Evolutionary conservation across 2,797 vertebrate species (phyloP).

Genomic region (Rhynchonycteris naso): DNA sequence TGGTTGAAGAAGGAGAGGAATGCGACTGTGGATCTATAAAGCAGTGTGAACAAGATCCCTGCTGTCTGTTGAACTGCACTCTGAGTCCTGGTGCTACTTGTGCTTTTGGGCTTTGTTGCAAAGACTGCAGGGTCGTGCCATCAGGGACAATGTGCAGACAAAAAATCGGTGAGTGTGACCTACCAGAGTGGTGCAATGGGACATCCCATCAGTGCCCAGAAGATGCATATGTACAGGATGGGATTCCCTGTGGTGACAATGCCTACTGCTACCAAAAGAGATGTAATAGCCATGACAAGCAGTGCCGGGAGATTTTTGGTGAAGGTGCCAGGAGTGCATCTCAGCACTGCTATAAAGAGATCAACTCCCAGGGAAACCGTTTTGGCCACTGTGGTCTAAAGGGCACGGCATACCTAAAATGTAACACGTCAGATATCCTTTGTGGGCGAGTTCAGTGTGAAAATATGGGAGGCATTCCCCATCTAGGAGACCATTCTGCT

Average conservation of each 20-base stretch:
- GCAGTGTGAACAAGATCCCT: slow-evolving; percentile 68
- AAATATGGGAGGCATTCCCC: slow-evolving; percentile 61
- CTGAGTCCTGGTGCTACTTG: slow-evolving; percentile 67
- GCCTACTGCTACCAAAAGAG: slow-evolving; percentile 74
- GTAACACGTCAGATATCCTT: slow-evolving; percentile 56
- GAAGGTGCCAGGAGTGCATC: slow-evolving; percentile 68
- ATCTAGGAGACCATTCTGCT: slow-evolving; percentile 48
- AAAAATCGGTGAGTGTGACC: slow-evolving; percentile 77
- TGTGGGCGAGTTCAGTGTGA: slow-evolving; percentile 78
- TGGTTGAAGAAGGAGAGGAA: slow-evolving; percentile 67
- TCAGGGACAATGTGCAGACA: slow-evolving; percentile 71
- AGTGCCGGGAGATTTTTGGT: slow-evolving; percentile 77
- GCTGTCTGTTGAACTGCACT: slow-evolving; percentile 66
- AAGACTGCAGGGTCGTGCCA: slow-evolving; percentile 77
- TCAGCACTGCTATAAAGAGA: slow-evolving; percentile 80
- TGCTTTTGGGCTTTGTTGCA: slow-evolving; percentile 74
- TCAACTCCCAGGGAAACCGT: slow-evolving; percentile 82
- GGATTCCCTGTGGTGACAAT: slow-evolving; percentile 53
- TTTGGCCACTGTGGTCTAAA: slow-evolving; percentile 84
- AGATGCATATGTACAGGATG: slow-evolving; percentile 75
- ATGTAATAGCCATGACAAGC: slow-evolving; percentile 67
- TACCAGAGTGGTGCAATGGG: slow-evolving; percentile 81
- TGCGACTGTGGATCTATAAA: slow-evolving; percentile 74
- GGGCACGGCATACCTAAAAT: slow-evolving; percentile 66
- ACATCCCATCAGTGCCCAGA: slow-evolving; percentile 74